Base-by-base conservation (phyloP, 2,797 vertebrate genomes). In the Orientallactaga sibirica region DNA sequence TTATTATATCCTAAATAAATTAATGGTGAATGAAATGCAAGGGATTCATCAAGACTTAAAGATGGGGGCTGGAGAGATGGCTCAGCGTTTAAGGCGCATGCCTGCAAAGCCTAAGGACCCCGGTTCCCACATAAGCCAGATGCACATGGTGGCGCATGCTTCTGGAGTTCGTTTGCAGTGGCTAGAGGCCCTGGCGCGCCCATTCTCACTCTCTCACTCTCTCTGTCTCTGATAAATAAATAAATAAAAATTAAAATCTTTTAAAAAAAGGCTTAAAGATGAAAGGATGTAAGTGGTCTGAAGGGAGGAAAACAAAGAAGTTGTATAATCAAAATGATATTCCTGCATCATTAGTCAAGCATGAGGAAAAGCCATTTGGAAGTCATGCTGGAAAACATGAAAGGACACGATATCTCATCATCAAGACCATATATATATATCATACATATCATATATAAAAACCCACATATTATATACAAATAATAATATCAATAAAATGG, bases 321-420 rank as follows among this genome's bases (percentile, higher is more conserved):
- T 68, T 6, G 33, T 43, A 9, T 52, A 37, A 75, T 77, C 55
- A 88, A 67, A 95, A 92, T 11, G 71, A 41, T 55, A 70, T 58
- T 41, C 19, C 37, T 85, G 18, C 11, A 43, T 52, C 1, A 0
- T 76, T 80, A 62, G 48, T n/a, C 11, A 66, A 94, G 52, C 86
- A 41, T 25, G 66, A 74, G 67, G 58, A 77, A 90, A 94, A 74
- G 37, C 43, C 48, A 29, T n/a, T 52, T 48, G 83, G 58, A 92
- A 89, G 68, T 73, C 25, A 90, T 41, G 2, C 33, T 77, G 43
- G 70, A 70, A 88, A 76, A 33, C 76, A 76, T n/a, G 14, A 48
- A 92, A 93, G 8, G 55, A 67, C 27, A 88, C 24, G 14, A 19
- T 2, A 9, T 19, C 27, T 52, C 64, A 66, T 55, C 55, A 86